These are phyloP conservation scores for Ernsta delagoae DNA, from an alignment of 2,888 invertebrate species.

Conservation along the genomic window DNA sequence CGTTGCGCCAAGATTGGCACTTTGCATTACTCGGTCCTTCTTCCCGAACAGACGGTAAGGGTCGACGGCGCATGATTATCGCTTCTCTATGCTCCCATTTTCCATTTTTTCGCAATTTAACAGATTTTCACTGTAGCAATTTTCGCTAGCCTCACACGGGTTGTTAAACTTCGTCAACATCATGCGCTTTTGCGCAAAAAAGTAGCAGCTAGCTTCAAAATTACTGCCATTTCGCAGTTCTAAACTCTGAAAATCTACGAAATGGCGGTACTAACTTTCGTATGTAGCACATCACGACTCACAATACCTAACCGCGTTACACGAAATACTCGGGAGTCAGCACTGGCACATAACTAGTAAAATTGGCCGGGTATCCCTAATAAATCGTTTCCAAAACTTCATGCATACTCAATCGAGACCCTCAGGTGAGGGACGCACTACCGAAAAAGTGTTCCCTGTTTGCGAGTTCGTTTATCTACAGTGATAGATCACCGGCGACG, in stretches of 20 bases:
- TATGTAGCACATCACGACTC: conserved; percentile 11
- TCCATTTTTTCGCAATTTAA: conserved; percentile 4
- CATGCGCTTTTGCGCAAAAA: conserved; percentile 19
- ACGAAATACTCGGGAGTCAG: not conserved
- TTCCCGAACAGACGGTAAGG: conserved; percentile 74
- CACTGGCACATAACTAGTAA: conserved; percentile 14
- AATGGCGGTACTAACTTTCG: not conserved
- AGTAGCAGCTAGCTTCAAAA: conserved; percentile 8
- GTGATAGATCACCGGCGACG: conserved; percentile 69
- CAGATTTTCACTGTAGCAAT: conserved; percentile 11
- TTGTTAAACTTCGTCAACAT: conserved; percentile 13
- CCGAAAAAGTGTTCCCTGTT: conserved; percentile 45
- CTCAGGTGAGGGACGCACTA: conserved; percentile 53
- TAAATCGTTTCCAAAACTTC: conserved; percentile 43
- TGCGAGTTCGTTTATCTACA: conserved; percentile 51
- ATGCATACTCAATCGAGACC: conserved; percentile 60
- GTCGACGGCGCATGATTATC: conserved; percentile 76
- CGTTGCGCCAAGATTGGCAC: conserved; percentile 48
- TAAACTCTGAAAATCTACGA: not conserved
- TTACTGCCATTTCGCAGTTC: conserved; percentile 26
- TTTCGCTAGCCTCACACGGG: conserved; percentile 11
- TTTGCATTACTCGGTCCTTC: conserved; percentile 61
- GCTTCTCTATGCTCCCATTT: conserved; percentile 23
- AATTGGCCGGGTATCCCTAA: conserved; percentile 27
- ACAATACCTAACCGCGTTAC: conserved; percentile 6